Percentiles rank a stretch among this genome's conserved stretches.
phyloP scores from a whole-genome alignment of 1,140 invertebrate species.

The Arctopsyche grandis region DNA sequence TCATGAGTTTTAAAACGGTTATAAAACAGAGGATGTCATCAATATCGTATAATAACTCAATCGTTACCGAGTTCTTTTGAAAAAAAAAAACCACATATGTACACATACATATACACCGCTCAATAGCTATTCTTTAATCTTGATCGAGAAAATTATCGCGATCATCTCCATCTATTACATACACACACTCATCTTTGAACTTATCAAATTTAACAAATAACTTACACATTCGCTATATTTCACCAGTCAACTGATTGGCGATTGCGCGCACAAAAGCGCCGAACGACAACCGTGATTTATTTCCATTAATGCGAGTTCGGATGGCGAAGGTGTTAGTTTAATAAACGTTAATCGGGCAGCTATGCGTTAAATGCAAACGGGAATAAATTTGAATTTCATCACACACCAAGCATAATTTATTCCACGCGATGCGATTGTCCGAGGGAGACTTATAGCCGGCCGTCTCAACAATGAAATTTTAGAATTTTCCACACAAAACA shows the following conservation, averaged over 20 bases:
- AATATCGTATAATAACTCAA: slow-evolving; percentile 27
- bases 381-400: slow-evolving; percentile 28
- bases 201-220: not conserved
- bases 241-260: slow-evolving; percentile 14
- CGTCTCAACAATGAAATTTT: not conserved
- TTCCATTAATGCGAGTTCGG: slow-evolving; percentile 1
- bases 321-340: slow-evolving; percentile 29
- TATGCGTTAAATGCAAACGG: not conserved
- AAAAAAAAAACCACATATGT: not conserved
- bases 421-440: not conserved
- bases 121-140: not conserved
- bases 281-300: slow-evolving; percentile 14
- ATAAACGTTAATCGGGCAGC: slow-evolving; percentile 17
- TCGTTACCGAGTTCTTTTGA: slow-evolving; percentile 10
- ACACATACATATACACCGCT: not conserved
- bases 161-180: not conserved
- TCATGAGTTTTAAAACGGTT: slow-evolving; percentile 23
- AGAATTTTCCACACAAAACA: too few relatives aligned
- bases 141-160: not conserved
- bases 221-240: slow-evolving; percentile 10
- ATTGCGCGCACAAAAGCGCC: not conserved
- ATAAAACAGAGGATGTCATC: slow-evolving; percentile 25
- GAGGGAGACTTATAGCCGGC: slow-evolving; percentile 6
- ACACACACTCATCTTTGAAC: not conserved
- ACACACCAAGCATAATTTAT: slow-evolving; percentile 5